phyloP scores from a whole-genome alignment of 2,797 vertebrate genomes.

The Chelmon rostratus region DNA sequence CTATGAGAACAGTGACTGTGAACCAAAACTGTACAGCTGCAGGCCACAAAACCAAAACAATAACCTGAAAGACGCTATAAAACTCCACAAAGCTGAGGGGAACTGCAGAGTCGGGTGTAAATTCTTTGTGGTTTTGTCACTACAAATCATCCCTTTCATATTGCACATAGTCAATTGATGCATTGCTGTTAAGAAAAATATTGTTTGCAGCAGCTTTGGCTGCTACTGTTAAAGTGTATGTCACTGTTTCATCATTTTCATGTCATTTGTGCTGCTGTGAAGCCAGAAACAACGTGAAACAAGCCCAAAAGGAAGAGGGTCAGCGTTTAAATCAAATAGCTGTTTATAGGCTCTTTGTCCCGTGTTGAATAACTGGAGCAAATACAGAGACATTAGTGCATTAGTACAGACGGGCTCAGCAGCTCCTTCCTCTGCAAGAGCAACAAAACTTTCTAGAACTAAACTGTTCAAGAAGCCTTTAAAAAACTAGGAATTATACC shows the following conservation, averaged over 20 bases:
- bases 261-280: background rate
- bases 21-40: slow-evolving; percentile 18
- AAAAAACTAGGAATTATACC: slow-evolving; percentile 22
- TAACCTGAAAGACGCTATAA: slow-evolving; percentile 13
- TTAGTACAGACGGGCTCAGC: background rate
- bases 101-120: background rate
- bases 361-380: slow-evolving; percentile 9
- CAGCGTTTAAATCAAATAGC: background rate
- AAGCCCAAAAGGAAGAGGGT: background rate
- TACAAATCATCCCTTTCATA: background rate
- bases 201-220: background rate
- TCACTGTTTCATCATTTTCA: background rate
- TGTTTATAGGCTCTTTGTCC: background rate
- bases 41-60: slow-evolving; percentile 27
- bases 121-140: slow-evolving; percentile 15
- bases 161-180: background rate
- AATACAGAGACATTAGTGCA: background rate
- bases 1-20: background rate
- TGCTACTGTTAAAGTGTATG: background rate
- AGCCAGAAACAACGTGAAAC: background rate
- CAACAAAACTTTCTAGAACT: background rate
- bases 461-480: background rate
- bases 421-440: slow-evolving; percentile 9
- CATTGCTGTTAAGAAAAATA: background rate
- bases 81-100: background rate